Base-by-base conservation (phyloP, 2,888 invertebrate species). In the Synanthedon tipuliformis region DNA sequence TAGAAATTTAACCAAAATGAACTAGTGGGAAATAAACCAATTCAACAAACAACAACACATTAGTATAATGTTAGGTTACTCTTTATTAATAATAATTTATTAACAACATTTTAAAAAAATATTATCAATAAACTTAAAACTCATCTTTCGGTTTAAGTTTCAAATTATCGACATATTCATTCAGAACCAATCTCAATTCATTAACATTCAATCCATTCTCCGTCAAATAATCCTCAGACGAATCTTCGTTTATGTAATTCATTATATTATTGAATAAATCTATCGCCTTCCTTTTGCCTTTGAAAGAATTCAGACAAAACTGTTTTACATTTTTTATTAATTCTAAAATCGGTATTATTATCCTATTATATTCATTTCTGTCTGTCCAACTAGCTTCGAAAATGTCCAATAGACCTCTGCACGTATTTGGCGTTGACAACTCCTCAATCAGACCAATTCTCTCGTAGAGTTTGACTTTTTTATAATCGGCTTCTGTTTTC, bases 361-460 rank as follows among this genome's bases (percentile, higher is more conserved):
- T 45, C 2, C 70, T 60, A 13, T 66, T 64, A 5, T 71, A 65
- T 2, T 67, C 59, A 0, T 58, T 59, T 12, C 61, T 62, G 34
- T 66, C 68, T 0, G 67, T 56, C 66, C 72, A 73, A 0, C 69
- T 57, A 0, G 61, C 57, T 48, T 61, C 59, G 50, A 81, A 76
- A 15, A 83, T 71, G 5, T 77, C 70, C 0, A 83, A 52, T 11
- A 86, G 55, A 0, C 83, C 83, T 40, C 75, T 69, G 41, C 86
- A 86, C 0, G 78, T 66, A 1, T 54, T 54, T 0, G 71, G 59
- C 1, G 74, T 75, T 0, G 74, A 68, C 61, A 84, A 60, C 8
- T 69, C 65, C 56, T 86, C 82, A 0, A 84, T 57, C 1, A 85
- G 65, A 40, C 82, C 85, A 48, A 81, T 78, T 53, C 68, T 71